phyloP scores from a whole-genome alignment of 92 coral and sea anemone genomes.

The Pocillopora meandrina region DNA sequence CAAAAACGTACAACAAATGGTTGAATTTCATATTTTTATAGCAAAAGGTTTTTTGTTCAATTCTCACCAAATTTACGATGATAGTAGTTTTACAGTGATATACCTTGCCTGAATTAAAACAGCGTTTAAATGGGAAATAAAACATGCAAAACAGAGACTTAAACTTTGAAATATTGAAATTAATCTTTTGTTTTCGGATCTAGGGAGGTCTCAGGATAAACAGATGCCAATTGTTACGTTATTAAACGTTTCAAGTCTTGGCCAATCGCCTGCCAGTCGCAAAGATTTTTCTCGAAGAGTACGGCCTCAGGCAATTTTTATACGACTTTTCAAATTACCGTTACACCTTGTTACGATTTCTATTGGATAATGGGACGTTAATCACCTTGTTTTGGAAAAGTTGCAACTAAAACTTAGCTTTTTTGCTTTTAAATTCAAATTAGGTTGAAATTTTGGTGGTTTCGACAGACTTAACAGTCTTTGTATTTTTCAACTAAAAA shows the following conservation, averaged over 20 bases:
- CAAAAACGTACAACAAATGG: neutral
- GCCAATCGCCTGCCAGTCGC: neutral
- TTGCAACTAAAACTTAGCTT: too few relatives aligned
- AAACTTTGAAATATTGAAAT: neutral
- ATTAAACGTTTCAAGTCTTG: neutral
- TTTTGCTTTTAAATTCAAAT: too few relatives aligned
- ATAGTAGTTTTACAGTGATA: neutral
- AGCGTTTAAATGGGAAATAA: neutral
- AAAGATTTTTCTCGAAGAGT: too few relatives aligned
- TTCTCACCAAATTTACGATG: neutral
- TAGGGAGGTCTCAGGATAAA: constrained; percentile 4
- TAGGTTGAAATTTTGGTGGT: too few relatives aligned
- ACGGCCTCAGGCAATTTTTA: too few relatives aligned
- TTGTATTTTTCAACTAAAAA: too few relatives aligned
- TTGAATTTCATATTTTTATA: neutral
- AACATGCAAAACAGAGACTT: neutral
- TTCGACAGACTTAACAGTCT: too few relatives aligned
- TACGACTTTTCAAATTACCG: too few relatives aligned
- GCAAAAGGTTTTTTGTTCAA: neutral
- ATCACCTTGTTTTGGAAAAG: too few relatives aligned
- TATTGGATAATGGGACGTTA: too few relatives aligned
- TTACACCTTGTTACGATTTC: too few relatives aligned
- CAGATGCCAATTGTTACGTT: neutral
- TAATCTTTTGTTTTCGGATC: neutral
- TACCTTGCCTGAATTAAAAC: neutral